These are phyloP conservation scores for Mactra quadrangularis DNA, from an alignment of 1,140 invertebrate species.

Conservation along the genomic window DNA sequence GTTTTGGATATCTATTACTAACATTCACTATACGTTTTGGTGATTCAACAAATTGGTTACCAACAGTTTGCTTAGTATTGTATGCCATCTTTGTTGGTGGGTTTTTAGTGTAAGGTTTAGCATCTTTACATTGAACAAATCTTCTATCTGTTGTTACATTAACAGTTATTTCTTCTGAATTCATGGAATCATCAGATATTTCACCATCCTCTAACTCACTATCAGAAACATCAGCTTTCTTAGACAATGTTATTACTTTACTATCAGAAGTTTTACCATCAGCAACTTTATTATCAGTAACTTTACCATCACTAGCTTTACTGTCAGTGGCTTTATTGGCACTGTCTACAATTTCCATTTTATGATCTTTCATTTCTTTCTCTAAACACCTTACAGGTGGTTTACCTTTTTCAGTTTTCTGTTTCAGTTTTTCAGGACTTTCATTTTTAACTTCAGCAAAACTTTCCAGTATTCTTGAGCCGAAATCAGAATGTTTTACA, in stretches of 20 bases:
- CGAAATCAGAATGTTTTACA: conserved; percentile 31
- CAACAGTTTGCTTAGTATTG: not conserved
- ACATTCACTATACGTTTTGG: conserved; percentile 25
- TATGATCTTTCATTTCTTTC: not conserved
- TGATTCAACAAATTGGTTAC: not conserved
- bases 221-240: not conserved
- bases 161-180: not conserved
- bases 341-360: conserved; percentile 11
- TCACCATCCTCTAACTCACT: conserved; percentile 59
- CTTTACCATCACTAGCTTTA: not conserved
- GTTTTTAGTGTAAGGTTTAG: not conserved
- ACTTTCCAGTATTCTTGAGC: conserved; percentile 35
- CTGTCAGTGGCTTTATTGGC: not conserved
- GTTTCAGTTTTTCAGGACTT: conserved; percentile 27
- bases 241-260: too few species aligned
- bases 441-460: conserved; percentile 54
- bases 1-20: not conserved
- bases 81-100: not conserved
- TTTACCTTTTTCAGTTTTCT: not conserved
- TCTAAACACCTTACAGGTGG: not conserved
- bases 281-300: not conserved
- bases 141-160: not conserved
- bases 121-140: not conserved
- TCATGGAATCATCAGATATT: conserved; percentile 49
- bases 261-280: not conserved